A percentile compares a stretch with the other conserved stretches of the same genome.
Evolutionary conservation across 2,797 vertebrate genomes (phyloP).

Genomic region (Danio jaintianensis): DNA sequence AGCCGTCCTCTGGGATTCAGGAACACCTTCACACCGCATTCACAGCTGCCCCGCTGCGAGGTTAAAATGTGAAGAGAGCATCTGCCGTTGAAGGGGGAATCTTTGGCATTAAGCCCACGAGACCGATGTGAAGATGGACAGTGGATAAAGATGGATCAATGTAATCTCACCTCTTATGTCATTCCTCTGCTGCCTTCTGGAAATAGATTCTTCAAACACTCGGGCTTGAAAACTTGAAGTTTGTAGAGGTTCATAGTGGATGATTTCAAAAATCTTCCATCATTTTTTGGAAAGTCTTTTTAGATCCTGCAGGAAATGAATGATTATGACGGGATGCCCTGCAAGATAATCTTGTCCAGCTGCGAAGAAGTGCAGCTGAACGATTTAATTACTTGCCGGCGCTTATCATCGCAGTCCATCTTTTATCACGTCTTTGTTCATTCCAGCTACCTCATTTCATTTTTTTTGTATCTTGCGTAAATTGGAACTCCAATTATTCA

Average conservation of each 20-base stretch:
- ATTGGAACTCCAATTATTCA: constrained; percentile 37
- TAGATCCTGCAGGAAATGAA: constrained; percentile 34
- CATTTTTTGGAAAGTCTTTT: constrained; percentile 16
- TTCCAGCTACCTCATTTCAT: constrained; percentile 31
- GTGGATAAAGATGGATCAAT: constrained; percentile 28
- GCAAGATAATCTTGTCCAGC: constrained; percentile 5
- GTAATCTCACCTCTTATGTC: constrained; percentile 2
- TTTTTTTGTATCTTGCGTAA: constrained; percentile 42
- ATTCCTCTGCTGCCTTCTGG: constrained; percentile 1
- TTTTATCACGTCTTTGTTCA: constrained; percentile 24
- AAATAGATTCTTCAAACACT: constrained; percentile 13
- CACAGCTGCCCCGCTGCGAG: not conserved
- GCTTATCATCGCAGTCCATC: constrained; percentile 31
- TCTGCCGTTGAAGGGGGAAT: constrained; percentile 25
- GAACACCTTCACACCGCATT: constrained; percentile 19
- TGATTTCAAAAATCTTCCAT: not conserved
- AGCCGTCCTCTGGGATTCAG: constrained; percentile 11
- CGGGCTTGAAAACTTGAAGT: constrained; percentile 18
- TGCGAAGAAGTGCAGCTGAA: constrained; percentile 20
- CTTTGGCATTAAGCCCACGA: constrained; percentile 24
- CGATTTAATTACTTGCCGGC: constrained; percentile 43
- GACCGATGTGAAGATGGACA: constrained; percentile 16
- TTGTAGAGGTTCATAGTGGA: constrained; percentile 20
- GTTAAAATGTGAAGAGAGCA: constrained; percentile 19
- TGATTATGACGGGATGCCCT: constrained; percentile 34